These are phyloP conservation scores for Pelosia muscerda DNA, from an alignment of 2,888 invertebrate genomes.

Conservation along the genomic window DNA sequence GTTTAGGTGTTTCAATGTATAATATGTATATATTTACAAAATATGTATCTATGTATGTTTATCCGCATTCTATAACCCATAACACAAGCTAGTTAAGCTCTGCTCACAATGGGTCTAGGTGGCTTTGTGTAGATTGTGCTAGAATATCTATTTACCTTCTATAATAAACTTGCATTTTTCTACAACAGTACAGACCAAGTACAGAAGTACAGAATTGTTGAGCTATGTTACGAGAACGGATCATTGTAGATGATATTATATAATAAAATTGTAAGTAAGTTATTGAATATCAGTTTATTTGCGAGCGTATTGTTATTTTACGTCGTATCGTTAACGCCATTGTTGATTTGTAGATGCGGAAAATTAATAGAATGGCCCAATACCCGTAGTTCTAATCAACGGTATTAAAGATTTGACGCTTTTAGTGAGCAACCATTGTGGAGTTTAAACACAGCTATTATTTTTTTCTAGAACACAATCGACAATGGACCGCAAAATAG, in stretches of 20 bases:
- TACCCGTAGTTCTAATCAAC: background rate
- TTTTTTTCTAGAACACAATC: background rate
- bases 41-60: too few species aligned
- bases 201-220: too few species aligned
- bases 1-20: too few species aligned
- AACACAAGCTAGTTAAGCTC: too few species aligned
- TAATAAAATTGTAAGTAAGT: background rate
- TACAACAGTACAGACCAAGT: too few species aligned
- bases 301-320: background rate
- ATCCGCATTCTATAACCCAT: too few species aligned
- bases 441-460: background rate
- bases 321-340: background rate
- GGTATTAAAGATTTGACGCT: background rate
- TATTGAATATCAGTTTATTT: conserved; percentile 7
- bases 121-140: too few species aligned
- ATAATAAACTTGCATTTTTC: background rate
- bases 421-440: background rate
- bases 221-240: background rate
- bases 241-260: background rate
- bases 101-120: too few species aligned
- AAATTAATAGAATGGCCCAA: background rate
- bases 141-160: too few species aligned
- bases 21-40: too few species aligned
- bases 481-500: conserved; percentile 6
- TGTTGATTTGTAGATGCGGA: background rate